Conservation (phyloP, 2,113 vertebrate species). For the Pteropus alecto region DNA sequence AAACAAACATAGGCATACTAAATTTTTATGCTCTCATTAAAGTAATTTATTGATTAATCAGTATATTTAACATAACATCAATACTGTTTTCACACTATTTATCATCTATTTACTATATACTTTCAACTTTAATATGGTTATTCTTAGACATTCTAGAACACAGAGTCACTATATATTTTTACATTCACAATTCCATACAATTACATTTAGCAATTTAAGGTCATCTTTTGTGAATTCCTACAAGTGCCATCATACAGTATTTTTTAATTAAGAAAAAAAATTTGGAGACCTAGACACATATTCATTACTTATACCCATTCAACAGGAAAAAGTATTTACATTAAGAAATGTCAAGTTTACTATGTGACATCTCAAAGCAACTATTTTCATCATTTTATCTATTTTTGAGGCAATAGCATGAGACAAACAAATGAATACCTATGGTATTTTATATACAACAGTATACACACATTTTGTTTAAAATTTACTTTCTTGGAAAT, state of each 20-base stretch:
- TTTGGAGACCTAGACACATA: neutral
- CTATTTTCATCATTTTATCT: neutral
- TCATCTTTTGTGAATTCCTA: neutral
- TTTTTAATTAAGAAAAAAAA: neutral
- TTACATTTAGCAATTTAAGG: neutral
- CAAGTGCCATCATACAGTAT: neutral
- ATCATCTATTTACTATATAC: neutral
- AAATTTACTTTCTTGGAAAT: constrained; percentile 44
- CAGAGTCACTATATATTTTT: constrained; percentile 17
- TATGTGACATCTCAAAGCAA: neutral
- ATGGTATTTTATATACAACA: neutral
- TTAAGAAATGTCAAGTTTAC: constrained; percentile 20
- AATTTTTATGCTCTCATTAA: constrained; percentile 54
- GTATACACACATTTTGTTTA: neutral
- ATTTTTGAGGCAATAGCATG: neutral
- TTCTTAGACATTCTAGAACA: constrained; percentile 49
- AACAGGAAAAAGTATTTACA: neutral
- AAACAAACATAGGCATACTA: constrained; percentile 47
- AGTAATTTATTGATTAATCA: neutral
- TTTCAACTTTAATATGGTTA: constrained; percentile 45
- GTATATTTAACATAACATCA: constrained; percentile 43
- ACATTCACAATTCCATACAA: neutral
- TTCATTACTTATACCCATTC: neutral
- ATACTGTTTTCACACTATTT: neutral
- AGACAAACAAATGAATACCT: neutral